phyloP scores from a whole-genome alignment of 1,140 invertebrate species.

The Ceratina australensis region DNA sequence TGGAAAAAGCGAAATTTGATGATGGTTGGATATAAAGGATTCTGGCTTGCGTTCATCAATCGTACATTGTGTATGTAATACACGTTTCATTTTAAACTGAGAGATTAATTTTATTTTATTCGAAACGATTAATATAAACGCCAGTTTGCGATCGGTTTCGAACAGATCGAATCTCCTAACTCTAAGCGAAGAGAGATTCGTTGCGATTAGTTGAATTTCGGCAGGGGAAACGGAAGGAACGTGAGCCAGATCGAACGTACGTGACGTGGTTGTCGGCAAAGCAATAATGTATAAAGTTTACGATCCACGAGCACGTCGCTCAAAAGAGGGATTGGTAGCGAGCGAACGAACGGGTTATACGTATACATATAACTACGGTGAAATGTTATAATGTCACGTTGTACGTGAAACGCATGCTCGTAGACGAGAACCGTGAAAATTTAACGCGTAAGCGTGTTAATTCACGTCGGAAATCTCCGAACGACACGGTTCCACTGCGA shows the following conservation, averaged over 20 bases:
- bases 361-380: constrained; percentile 1
- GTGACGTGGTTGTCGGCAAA: constrained; percentile 76
- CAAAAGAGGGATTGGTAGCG: constrained; percentile 58
- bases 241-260: constrained; percentile 55
- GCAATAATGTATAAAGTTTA: constrained; percentile 79
- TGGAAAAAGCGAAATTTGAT: background rate
- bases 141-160: too few relatives aligned
- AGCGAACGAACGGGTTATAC: background rate
- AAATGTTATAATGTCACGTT: constrained; percentile 70
- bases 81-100: too few relatives aligned
- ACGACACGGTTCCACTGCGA: constrained; percentile 5
- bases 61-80: too few relatives aligned
- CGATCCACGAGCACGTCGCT: constrained; percentile 71
- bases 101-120: too few relatives aligned
- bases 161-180: background rate
- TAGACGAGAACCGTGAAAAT: constrained; percentile 36
- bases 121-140: too few relatives aligned
- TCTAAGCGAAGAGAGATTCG: background rate
- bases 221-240: constrained; percentile 25
- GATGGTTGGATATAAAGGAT: background rate
- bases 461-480: constrained; percentile 21
- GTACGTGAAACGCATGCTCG: constrained; percentile 57
- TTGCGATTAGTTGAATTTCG: constrained; percentile 29
- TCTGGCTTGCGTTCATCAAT: constrained; percentile 18
- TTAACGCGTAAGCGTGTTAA: constrained; percentile 31